These are phyloP conservation scores for Scotopteryx bipunctaria DNA, from an alignment of 2,888 invertebrate species.

Conservation along the genomic window DNA sequence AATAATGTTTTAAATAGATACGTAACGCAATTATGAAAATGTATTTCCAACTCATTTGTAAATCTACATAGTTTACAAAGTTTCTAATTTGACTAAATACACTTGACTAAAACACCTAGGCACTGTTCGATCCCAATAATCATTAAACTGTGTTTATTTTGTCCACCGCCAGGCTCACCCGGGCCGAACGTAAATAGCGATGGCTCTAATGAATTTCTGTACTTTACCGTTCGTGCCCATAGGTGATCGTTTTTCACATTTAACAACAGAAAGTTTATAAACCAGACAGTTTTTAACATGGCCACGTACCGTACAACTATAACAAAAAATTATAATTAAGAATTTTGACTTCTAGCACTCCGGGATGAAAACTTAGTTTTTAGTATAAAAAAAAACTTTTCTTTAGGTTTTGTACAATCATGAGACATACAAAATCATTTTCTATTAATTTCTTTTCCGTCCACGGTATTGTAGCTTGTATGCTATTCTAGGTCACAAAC, in stretches of 20 bases:
- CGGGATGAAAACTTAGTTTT: too few species aligned
- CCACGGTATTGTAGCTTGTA: too few species aligned
- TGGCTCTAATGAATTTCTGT: constrained; percentile 44
- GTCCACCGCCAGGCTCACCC: constrained; percentile 40
- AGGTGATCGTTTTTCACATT: constrained; percentile 19
- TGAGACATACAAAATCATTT: too few species aligned
- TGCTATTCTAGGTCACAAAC: too few species aligned
- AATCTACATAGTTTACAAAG: constrained; percentile 17
- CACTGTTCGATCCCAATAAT: constrained; percentile 49
- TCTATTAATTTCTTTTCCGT: too few species aligned
- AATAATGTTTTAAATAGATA: background rate
- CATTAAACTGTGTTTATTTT: constrained; percentile 63
- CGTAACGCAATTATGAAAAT: background rate
- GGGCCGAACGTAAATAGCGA: constrained; percentile 36
- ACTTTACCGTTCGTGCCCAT: constrained; percentile 30
- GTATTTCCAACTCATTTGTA: constrained; percentile 13
- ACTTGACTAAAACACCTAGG: constrained; percentile 29
- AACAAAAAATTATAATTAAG: too few species aligned
- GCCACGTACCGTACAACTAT: too few species aligned
- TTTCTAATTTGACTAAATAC: constrained; percentile 24
- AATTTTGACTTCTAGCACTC: too few species aligned
- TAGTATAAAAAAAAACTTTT: too few species aligned
- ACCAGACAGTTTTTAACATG: background rate
- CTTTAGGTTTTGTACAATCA: too few species aligned
- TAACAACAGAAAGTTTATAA: constrained; percentile 10